Conservation (phyloP, 2,113 vertebrate species). For the Mustela nigripes region DNA sequence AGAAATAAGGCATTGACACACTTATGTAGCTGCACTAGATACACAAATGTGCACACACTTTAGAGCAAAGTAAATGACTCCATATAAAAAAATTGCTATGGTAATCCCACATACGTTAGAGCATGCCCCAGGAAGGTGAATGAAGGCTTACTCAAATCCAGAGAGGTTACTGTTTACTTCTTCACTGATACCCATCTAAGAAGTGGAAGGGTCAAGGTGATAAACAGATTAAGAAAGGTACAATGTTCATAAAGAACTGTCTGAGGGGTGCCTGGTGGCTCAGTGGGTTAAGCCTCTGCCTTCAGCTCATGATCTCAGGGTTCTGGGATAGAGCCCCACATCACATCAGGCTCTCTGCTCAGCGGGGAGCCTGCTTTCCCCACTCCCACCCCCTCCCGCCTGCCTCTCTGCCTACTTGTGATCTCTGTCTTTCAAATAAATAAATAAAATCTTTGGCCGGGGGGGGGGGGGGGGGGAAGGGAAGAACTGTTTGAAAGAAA, state of each 20-base stretch:
- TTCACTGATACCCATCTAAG: neutral
- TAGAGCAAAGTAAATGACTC: slow-evolving; percentile 21
- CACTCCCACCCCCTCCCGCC: too few species aligned
- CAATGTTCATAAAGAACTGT: neutral
- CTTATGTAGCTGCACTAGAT: neutral
- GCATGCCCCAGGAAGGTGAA: neutral
- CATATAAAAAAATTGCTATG: neutral
- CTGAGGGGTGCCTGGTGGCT: too few species aligned
- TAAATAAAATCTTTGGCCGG: too few species aligned
- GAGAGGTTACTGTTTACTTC: neutral
- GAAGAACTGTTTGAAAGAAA: neutral
- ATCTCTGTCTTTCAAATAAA: too few species aligned
- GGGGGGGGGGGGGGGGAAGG: rapidly evolving
- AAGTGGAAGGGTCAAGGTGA: neutral
- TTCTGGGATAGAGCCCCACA: too few species aligned
- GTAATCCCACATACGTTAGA: neutral
- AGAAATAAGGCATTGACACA: neutral
- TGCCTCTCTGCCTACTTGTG: too few species aligned
- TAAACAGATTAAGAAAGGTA: neutral
- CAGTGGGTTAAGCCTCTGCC: too few species aligned
- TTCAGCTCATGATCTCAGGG: too few species aligned
- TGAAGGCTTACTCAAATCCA: neutral
- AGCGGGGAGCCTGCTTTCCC: too few species aligned
- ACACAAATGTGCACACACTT: neutral
- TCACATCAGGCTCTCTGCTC: too few species aligned